These are phyloP conservation scores for Enteromius viviparus DNA, from an alignment of 2,797 vertebrate species.

Conservation along the genomic window DNA sequence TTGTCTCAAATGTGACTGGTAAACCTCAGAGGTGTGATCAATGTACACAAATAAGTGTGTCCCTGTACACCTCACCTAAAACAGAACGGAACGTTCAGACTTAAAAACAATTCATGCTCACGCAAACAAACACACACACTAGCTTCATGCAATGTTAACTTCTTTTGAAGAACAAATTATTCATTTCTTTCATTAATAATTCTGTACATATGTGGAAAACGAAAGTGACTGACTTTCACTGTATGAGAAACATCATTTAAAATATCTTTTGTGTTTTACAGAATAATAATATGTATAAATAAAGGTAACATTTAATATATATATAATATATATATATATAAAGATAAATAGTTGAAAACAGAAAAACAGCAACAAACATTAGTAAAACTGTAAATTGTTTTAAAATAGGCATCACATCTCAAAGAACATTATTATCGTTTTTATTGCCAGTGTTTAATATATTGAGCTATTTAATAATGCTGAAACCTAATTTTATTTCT, in stretches of 20 bases:
- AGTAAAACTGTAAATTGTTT: too few species aligned
- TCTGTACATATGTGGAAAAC: background rate
- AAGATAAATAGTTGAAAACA: too few species aligned
- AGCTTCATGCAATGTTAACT: background rate
- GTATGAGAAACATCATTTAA: background rate
- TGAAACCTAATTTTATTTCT: too few species aligned
- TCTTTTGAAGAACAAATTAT: background rate
- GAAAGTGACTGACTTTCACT: background rate
- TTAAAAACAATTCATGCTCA: constrained; percentile 33
- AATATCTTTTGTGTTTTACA: background rate
- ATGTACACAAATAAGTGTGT: constrained; percentile 38
- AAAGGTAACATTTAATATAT: background rate
- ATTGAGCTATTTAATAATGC: too few species aligned
- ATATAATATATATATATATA: too few species aligned
- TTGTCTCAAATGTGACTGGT: background rate
- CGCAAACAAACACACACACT: background rate
- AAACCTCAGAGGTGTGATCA: constrained; percentile 51
- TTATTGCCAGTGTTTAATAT: too few species aligned
- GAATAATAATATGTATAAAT: background rate
- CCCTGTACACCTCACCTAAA: constrained; percentile 41
- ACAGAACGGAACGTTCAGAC: constrained; percentile 47
- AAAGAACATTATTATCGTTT: too few species aligned
- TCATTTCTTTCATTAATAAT: background rate
- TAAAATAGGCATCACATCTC: too few species aligned
- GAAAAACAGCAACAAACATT: too few species aligned